Evolutionary conservation across 2,888 invertebrate species (phyloP), one percentile per base, ranked within the genome.

Genomic region (Pseudanteris insignis): DNA sequence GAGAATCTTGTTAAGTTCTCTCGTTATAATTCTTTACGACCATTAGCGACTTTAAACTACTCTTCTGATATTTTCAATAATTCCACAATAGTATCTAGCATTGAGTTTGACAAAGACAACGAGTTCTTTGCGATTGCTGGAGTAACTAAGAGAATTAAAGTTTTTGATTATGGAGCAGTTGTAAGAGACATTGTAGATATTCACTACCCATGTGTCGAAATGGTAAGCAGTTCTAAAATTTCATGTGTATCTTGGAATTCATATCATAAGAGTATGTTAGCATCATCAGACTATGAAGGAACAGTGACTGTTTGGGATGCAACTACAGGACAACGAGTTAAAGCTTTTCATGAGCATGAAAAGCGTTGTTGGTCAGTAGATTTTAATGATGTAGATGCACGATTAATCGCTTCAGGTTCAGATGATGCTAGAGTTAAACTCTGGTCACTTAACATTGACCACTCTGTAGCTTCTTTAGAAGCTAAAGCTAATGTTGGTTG

Each of bases 331-430:
- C 87, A 88, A 70, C 83, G 89, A 54, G 89, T 89, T 1, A 86
- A 90, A 72, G 86, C 88, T 3, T 89, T 88, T 75, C 87, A 91
- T 79, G 96, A 96, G 78, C 96, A 96, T 81, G 94, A 96, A 81
- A 95, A 95, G 78, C 84, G 96, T 32, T 94, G 94, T 79, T 96
- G 96, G 96, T 93, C 93, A 68, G 95, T 96, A 25, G 94, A 96
- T 82, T 96, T 96, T 81, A 96, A 94, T 81, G 87, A 90, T 67
- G 89, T 92, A 14, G 95, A 96, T 79, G 92, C 94, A 8, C 86
- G 92, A 13, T 81, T 96, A 29, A 87, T 96, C 55, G 96, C 96
- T 0, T 94, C 94, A 0, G 95, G 94, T 0, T 93, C 93, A 0
- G 96, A 96, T 81, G 95, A 96, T 82, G 90, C 93, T 2, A 86